phyloP scores from a whole-genome alignment of 2,113 vertebrate species.

The Ivindomyrus marchei region DNA sequence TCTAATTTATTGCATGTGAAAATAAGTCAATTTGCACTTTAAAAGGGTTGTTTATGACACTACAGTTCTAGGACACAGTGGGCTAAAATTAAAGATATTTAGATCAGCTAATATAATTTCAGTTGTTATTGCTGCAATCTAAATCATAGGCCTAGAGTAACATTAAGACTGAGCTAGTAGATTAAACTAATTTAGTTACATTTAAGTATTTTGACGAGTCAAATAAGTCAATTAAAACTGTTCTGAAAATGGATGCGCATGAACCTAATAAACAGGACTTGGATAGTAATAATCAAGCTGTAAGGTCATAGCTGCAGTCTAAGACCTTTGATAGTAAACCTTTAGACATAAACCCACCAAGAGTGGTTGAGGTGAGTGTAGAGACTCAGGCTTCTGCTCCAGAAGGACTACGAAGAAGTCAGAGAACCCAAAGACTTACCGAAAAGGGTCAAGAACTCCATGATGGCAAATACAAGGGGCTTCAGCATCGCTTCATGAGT shows the following conservation, averaged over 20 bases:
- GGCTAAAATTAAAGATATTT: background rate
- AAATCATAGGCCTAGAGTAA: background rate
- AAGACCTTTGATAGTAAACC: background rate
- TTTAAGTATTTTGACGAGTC: background rate
- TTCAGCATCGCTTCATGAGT: background rate
- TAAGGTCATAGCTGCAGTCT: background rate
- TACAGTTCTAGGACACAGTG: no score
- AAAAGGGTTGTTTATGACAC: background rate
- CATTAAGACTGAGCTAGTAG: background rate
- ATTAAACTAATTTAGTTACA: background rate
- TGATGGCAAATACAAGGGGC: background rate
- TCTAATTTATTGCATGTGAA: background rate
- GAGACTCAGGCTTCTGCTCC: no score
- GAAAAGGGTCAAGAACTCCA: no score
- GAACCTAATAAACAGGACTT: background rate
- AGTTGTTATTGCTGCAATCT: background rate
- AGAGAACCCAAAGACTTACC: no score
- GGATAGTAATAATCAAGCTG: background rate
- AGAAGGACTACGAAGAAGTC: no score
- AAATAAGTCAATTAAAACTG: background rate
- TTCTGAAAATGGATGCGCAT: background rate
- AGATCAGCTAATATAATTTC: background rate
- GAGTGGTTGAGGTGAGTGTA: no score
- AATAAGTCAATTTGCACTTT: background rate
- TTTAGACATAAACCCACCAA: no score